These are phyloP conservation scores for Acanthis flammea DNA, from an alignment of 2,797 vertebrate genomes.

Conservation along the genomic window DNA sequence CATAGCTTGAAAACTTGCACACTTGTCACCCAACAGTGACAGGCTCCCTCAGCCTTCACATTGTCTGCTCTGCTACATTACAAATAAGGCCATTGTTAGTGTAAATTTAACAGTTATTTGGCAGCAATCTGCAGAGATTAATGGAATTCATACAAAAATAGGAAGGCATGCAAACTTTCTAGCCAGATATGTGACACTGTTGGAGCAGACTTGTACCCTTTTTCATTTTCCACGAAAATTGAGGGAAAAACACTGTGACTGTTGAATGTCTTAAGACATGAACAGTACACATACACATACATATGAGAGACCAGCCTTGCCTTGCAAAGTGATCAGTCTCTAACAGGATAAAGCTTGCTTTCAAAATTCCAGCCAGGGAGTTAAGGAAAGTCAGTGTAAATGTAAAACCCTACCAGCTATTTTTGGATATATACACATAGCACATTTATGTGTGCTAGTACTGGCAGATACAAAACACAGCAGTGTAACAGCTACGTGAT, in stretches of 20 bases:
- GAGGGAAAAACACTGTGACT: not conserved
- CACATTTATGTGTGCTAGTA: not conserved
- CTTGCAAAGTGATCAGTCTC: conserved; percentile 47
- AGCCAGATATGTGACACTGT: not conserved
- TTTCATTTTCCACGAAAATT: conserved; percentile 16
- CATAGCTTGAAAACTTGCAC: not conserved
- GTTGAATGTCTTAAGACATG: conserved; percentile 44
- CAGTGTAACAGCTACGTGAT: not conserved
- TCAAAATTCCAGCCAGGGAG: conserved; percentile 28
- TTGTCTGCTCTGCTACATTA: not conserved
- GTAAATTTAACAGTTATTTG: conserved; percentile 1
- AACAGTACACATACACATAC: not conserved
- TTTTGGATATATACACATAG: not conserved
- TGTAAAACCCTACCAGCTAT: conserved; percentile 15
- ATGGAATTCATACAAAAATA: not conserved
- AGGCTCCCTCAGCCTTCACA: not conserved
- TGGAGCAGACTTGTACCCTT: not conserved
- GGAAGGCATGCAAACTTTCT: not conserved
- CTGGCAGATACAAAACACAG: not conserved
- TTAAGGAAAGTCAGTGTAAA: conserved; percentile 23
- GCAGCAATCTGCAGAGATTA: not conserved
- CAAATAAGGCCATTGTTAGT: not conserved
- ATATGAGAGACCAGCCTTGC: not conserved
- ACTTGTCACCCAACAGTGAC: not conserved
- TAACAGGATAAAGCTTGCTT: conserved; percentile 26